Evolutionary conservation across 2,888 invertebrate genomes (phyloP), one percentile per base, ranked within the genome.

Genomic region (Pyrgus malvae): DNA sequence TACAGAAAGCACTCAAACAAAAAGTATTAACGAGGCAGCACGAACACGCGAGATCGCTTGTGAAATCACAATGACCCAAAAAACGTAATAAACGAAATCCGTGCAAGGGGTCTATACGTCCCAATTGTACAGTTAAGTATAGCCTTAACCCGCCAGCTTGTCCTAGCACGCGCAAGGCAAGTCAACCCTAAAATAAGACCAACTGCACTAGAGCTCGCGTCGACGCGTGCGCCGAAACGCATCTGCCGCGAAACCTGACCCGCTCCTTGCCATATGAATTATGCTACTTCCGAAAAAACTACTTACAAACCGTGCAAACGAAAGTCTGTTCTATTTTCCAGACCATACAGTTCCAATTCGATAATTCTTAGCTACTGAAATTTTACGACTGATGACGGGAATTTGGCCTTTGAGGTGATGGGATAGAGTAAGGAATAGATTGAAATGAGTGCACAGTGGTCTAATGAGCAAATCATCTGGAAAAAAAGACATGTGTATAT

Each of bases 221-320:
- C 63, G 72, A 69, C 85, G 83, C 86, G 87, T 84, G 87, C 86
- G 80, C 79, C 65, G 72, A 69, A 67, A 69, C 69, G 74, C 89
- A 89, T 88, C 88, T 89, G 89, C 78, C 70, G 70, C 73, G 89
- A 80, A 85, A 89, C 89, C 80, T 82, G 88, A 89, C 79, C 81
- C 83, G 75, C 79, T 80, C 76, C 83, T 82, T 80, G 72, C 77
- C 80, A 78, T 82, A 82, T 83, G 83, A 86, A 80, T 81, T 79
- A 82, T 78, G 69, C 74, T 73, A 80, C 77, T 83, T 83, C 81
- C 78, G 72, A 79, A 86, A 87, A 83, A 81, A 76, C 31, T 23
- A 23, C 41, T 19, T 16, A 23, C 29, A 44, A 57, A 55, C 41
- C 49, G 57, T 62, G 61, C 62, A 61, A 48, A 41, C 54, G 21